Percentiles rank a stretch among this genome's conserved stretches.
These are phyloP conservation scores for Tetanocera ferruginea DNA, from an alignment of 2,888 invertebrate species.

Conservation along the genomic window DNA sequence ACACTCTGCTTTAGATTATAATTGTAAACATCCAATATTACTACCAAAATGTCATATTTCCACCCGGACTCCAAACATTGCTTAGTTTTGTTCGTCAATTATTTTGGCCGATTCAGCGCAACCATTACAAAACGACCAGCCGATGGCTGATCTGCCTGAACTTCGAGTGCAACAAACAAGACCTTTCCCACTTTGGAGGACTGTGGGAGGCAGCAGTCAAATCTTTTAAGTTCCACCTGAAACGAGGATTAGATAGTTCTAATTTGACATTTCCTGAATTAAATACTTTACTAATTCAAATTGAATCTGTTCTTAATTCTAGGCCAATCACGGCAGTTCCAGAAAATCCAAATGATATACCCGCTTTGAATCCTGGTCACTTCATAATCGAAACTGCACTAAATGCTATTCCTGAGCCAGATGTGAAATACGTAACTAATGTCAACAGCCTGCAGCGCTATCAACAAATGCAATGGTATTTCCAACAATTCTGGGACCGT, in stretches of 20 bases:
- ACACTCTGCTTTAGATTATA: conserved; percentile 35
- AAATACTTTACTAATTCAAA: not conserved
- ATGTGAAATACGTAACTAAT: not conserved
- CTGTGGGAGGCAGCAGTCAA: not conserved
- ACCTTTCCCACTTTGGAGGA: not conserved
- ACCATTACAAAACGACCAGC: not conserved
- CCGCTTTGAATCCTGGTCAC: not conserved
- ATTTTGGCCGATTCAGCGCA: not conserved
- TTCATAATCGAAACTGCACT: not conserved
- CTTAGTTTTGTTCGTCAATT: not conserved
- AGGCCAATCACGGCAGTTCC: conserved; percentile 23
- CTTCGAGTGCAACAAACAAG: not conserved
- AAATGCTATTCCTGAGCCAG: too few species aligned
- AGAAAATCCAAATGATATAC: conserved; percentile 9
- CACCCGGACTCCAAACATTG: conserved; percentile 9
- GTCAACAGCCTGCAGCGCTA: conserved; percentile 36
- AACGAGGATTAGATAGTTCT: not conserved
- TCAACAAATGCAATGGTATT: too few species aligned
- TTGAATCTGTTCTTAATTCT: conserved; percentile 32
- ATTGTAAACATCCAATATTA: conserved; percentile 40
- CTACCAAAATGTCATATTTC: conserved; percentile 38
- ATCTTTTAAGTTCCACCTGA: not conserved
- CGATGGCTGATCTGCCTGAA: not conserved
- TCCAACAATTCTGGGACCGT: too few species aligned
- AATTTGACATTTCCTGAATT: not conserved